Percentiles rank a stretch among this genome's conserved stretches.
phyloP scores from a whole-genome alignment of 2,888 invertebrate genomes.

The Torymus texanus region DNA sequence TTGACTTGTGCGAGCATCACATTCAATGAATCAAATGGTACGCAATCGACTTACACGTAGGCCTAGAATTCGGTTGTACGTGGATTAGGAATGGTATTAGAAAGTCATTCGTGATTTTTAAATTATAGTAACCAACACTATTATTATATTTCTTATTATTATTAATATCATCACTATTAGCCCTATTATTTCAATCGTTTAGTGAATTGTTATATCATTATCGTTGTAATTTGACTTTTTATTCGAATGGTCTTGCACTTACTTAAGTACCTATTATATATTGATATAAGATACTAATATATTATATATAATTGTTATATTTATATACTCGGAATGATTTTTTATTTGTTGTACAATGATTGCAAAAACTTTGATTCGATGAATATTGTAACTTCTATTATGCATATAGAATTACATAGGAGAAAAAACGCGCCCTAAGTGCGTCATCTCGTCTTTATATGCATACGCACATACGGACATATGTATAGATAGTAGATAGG shows the following conservation, averaged over 20 bases:
- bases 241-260: constrained; percentile 54
- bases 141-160: constrained; percentile 55
- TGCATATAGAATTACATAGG: constrained; percentile 58
- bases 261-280: constrained; percentile 62
- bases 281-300: constrained; percentile 52
- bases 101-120: constrained; percentile 55
- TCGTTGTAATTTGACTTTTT: constrained; percentile 60
- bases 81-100: constrained; percentile 33
- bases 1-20: constrained; percentile 50
- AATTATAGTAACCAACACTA: constrained; percentile 45
- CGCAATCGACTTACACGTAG: constrained; percentile 52
- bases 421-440: constrained; percentile 56
- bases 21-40: constrained; percentile 59
- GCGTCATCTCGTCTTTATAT: constrained; percentile 64
- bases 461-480: constrained; percentile 72
- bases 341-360: constrained; percentile 61
- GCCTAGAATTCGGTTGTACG: constrained; percentile 44
- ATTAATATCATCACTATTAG: constrained; percentile 55
- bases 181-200: constrained; percentile 48
- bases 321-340: constrained; percentile 59
- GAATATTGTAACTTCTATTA: constrained; percentile 62
- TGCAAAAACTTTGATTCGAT: constrained; percentile 62
- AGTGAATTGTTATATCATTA: constrained; percentile 58
- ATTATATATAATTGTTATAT: constrained; percentile 60
- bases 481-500: constrained; percentile 74